Evolutionary conservation across 2,888 invertebrate species (phyloP).

Genomic region (Perithous albicinctus): DNA sequence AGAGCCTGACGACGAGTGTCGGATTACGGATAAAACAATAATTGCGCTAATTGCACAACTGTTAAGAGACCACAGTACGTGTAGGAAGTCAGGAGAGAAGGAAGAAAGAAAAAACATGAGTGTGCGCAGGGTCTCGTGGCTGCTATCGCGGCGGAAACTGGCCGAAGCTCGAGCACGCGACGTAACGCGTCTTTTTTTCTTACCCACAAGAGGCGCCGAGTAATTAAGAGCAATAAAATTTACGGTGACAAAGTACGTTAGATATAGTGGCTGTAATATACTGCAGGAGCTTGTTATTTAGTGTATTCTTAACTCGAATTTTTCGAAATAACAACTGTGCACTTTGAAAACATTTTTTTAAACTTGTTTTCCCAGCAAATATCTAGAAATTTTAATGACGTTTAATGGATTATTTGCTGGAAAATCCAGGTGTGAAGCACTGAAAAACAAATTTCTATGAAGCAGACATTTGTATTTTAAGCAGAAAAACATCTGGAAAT

Average conservation of each 20-base stretch:
- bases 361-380: no score
- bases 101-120: constrained; percentile 31
- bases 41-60: constrained; percentile 65
- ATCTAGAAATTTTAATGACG: no score
- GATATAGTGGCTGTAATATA: constrained; percentile 16
- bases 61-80: constrained; percentile 40
- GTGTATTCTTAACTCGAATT: neutral
- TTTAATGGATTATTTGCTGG: no score
- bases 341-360: neutral
- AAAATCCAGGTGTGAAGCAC: no score
- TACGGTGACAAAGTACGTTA: constrained; percentile 56
- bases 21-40: constrained; percentile 63
- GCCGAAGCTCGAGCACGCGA: constrained; percentile 61
- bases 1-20: constrained; percentile 19
- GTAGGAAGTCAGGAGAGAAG: constrained; percentile 40
- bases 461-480: no score
- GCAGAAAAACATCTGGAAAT: no score
- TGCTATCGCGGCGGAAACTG: constrained; percentile 64
- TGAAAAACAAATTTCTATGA: no score
- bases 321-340: neutral
- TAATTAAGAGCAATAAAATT: constrained; percentile 63
- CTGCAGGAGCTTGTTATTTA: neutral
- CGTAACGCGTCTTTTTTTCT: constrained; percentile 21
- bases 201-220: constrained; percentile 28
- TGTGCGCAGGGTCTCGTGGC: constrained; percentile 33